Conservation (phyloP, 53 echinoderm and acorn worm species). For the Astropecten irregularis region DNA sequence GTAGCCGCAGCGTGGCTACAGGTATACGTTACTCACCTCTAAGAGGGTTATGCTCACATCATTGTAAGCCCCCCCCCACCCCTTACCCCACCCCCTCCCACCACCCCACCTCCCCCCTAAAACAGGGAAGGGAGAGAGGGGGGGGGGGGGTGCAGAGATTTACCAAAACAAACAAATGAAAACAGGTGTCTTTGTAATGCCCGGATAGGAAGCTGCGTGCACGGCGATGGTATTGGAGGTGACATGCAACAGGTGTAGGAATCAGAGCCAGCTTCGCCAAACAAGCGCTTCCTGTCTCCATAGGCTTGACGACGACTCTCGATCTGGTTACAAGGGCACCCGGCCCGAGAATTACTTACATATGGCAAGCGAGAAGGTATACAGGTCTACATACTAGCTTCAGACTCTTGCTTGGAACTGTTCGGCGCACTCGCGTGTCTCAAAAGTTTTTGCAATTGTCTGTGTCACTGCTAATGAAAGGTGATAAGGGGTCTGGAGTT, state of each 20-base stretch:
- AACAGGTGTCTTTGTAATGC: conserved; percentile 39
- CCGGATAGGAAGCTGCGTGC: conserved; percentile 5
- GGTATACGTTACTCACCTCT: no score
- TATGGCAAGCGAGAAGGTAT: conserved; percentile 8
- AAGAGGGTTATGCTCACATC: no score
- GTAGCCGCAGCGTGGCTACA: no score
- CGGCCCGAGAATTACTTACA: conserved; percentile 10
- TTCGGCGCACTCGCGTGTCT: no score
- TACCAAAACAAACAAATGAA: conserved; percentile 1
- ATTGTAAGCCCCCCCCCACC: no score
- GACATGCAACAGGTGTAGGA: conserved; percentile 34
- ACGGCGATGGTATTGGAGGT: conserved; percentile 18
- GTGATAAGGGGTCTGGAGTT: background rate
- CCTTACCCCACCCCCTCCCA: no score
- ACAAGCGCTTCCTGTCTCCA: conserved; percentile 42
- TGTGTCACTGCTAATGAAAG: background rate
- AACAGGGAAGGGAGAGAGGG: background rate
- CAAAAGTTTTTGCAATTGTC: no score
- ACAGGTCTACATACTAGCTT: background rate
- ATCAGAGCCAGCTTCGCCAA: conserved; percentile 19
- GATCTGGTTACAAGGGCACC: conserved; percentile 29
- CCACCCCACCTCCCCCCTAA: background rate
- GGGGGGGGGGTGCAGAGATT: background rate
- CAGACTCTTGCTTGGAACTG: no score
- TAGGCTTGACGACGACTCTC: background rate